Evolutionary conservation across 2,888 invertebrate genomes (phyloP), one percentile per base, ranked within the genome.

Genomic region (Portevinia maculata): DNA sequence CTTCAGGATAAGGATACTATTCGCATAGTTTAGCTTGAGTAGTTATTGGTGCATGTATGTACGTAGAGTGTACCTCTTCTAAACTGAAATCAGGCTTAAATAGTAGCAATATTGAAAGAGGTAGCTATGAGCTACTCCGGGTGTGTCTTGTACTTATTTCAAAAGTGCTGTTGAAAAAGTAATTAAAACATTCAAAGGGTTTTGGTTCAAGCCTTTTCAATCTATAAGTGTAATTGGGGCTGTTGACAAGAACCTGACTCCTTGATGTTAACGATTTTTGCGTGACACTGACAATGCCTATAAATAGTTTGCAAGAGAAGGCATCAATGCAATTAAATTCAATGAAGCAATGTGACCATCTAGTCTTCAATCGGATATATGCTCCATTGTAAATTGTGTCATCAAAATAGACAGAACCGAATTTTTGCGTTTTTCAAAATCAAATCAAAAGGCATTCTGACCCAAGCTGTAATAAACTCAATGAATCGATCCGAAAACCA

Each of bases 401-500:
- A 24, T 41, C 57, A 24, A 41, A 39, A 41, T 13, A 41, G 39
- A 39, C 21, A 1, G 9, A 19, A 21, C 39, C 15, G 28, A n/a
- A 50, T 37, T 19, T 1, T 13, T 24, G 24, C 2, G 13, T 7
- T 17, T 6, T 17, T 8, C 11, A 4, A 17, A 57, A 39, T 30
- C 59, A 44, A 17, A 44, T 44, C 44, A 30, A 17, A 59, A 17
- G 44, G n/a, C 48, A 32, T 15, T 34, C 48, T 19, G 19, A 32
- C 34, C 21, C 48, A 28, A 60, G 11, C 41, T 15, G 9, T 28
- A 57, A 39, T 7, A 17, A n/a, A 19, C 30, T 44, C 44, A 60
- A 60, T 44, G 44, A 60, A 44, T 30, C 44, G 30, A 60, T 60
- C 30, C 39, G 44, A 46, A 44, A 41, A 19, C 28, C 55, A 37